Evolutionary conservation across 2,797 vertebrate species (phyloP).

Genomic region (Pelodytes ibericus): DNA sequence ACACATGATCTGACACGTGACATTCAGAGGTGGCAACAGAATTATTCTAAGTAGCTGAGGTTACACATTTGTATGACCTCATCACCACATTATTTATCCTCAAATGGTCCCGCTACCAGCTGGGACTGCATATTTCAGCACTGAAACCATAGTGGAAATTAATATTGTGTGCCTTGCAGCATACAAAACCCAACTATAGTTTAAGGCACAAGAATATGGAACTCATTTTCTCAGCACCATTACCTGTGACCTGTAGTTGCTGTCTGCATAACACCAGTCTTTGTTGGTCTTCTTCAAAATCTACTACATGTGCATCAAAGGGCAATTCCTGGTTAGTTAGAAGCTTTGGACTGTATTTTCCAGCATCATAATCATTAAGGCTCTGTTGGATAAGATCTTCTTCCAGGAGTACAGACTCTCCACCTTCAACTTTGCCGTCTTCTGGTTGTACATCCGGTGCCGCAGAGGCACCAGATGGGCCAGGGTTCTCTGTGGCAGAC

Average conservation of each 20-base stretch:
- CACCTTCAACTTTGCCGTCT: constrained; percentile 68
- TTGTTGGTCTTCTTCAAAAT: constrained; percentile 84
- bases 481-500: constrained; percentile 47
- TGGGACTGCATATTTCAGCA: no score
- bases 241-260: constrained; percentile 94
- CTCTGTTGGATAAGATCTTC: constrained; percentile 98
- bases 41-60: no score
- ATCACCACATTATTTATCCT: no score
- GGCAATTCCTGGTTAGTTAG: constrained; percentile 86
- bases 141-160: no score
- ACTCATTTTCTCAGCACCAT: no score
- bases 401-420: constrained; percentile 91
- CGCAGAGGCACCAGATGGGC: constrained; percentile 40
- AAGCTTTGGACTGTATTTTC: constrained; percentile 90
- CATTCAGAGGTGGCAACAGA: no score
- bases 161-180: no score
- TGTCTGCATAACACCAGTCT: constrained; percentile 84
- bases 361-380: constrained; percentile 91
- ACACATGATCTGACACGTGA: no score
- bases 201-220: no score
- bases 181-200: no score
- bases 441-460: constrained; percentile 52
- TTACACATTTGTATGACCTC: no score
- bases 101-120: no score
- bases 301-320: constrained; percentile 86